These are phyloP conservation scores for Montipora cactus DNA, from an alignment of 64 coral and sea anemone genomes.

Conservation along the genomic window DNA sequence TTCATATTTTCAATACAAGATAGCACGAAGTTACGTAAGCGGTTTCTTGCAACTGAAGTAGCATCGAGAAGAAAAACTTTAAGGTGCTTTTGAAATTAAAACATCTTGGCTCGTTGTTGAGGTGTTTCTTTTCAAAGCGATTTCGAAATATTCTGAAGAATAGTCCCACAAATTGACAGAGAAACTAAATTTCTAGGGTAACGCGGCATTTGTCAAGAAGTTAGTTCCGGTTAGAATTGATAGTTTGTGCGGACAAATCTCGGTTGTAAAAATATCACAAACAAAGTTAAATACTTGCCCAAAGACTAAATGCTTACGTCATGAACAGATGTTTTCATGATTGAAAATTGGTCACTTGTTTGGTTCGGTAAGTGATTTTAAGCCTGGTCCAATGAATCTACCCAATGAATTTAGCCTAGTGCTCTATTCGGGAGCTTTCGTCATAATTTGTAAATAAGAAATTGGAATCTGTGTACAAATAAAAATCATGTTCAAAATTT, in stretches of 20 bases:
- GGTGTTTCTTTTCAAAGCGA: not conserved
- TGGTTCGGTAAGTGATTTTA: not conserved
- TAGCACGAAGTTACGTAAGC: no score
- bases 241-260: not conserved
- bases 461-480: not conserved
- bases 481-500: not conserved
- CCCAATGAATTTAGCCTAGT: no score
- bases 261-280: not conserved
- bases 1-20: no score
- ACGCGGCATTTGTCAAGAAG: not conserved
- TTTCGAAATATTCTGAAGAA: not conserved
- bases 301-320: not conserved
- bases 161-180: not conserved
- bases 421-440: no score
- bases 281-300: not conserved
- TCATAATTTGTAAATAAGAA: constrained; percentile 12
- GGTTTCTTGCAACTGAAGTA: no score
- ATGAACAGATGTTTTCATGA: constrained; percentile 19
- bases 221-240: not conserved
- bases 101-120: no score
- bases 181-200: not conserved
- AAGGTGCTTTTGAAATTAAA: no score
- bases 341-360: not conserved
- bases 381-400: no score
- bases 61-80: no score